Base-by-base conservation (phyloP, 2,888 invertebrate species). In the Suillia variegata region DNA sequence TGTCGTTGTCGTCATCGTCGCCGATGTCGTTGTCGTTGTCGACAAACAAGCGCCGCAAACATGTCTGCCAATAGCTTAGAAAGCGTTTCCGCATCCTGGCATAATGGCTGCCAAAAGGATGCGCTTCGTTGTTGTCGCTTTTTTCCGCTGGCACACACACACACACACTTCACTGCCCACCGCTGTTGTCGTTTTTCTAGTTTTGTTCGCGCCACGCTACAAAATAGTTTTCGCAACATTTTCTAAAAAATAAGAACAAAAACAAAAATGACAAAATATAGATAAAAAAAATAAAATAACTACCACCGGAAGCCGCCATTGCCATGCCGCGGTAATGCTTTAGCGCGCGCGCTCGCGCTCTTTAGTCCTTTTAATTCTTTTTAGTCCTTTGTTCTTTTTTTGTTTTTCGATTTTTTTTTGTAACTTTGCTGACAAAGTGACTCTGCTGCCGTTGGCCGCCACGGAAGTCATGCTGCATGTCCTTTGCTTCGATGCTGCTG, bases 11-110 rank as follows among this genome's bases (percentile, higher is more conserved):
- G n/a, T n/a, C n/a, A n/a, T n/a, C n/a, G n/a, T n/a, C n/a, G n/a
- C n/a, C n/a, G n/a, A n/a, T n/a, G n/a, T n/a, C n/a, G n/a, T n/a
- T n/a, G n/a, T n/a, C n/a, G n/a, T n/a, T n/a, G n/a, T n/a, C n/a
- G n/a, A n/a, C n/a, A n/a, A n/a, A n/a, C n/a, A n/a, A 51, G 3
- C 12, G 15, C 15, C 15, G 15, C 15, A 21, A 26, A 26, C 51
- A 33, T 10, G 24, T n/a, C 51, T 51, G 51, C 51, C 51, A 51
- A 51, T 51, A 51, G 51, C 31, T 51, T 51, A 51, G 51, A 51
- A 26, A 18, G n/a, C 12, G 33, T 17, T 51, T 51, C 31, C 51
- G 51, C 13, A 13, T 17, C 10, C 17, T 22, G 51, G 24, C 24
- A 26, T 26, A 26, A 26, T 26, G 51, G 18, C 51, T 38, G 15